A percentile compares a stretch with the other conserved stretches of the same genome.
Evolutionary conservation across 2,797 vertebrate genomes (phyloP).

Genomic region (Pteronotus mesoamericanus): DNA sequence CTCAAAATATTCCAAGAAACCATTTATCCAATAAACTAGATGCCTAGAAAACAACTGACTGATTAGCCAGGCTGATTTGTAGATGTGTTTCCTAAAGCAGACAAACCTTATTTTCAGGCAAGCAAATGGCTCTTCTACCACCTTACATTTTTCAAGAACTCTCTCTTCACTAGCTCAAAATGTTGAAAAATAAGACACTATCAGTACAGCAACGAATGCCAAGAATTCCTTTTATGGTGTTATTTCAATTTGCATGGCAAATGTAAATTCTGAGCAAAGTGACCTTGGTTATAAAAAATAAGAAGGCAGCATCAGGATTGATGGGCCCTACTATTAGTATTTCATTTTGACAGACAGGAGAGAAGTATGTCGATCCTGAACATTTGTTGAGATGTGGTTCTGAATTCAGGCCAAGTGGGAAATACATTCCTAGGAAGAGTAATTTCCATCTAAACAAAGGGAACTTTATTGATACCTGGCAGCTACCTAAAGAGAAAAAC

Average conservation of each 20-base stretch:
- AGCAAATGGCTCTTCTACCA: slow-evolving; percentile 66
- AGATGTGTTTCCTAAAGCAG: slow-evolving; percentile 55
- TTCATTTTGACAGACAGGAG: slow-evolving; percentile 92
- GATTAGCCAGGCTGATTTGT: slow-evolving; percentile 58
- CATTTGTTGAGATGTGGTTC: slow-evolving; percentile 77
- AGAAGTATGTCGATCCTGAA: slow-evolving; percentile 91
- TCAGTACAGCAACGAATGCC: slow-evolving; percentile 46
- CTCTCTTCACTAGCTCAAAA: slow-evolving; percentile 51
- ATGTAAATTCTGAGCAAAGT: slow-evolving; percentile 79
- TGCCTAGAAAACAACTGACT: slow-evolving; percentile 24
- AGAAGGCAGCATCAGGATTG: slow-evolving; percentile 80
- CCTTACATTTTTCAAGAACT: slow-evolving; percentile 64
- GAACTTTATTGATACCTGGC: slow-evolving; percentile 75
- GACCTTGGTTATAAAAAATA: slow-evolving; percentile 82
- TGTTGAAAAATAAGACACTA: slow-evolving; percentile 61
- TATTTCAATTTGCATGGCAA: slow-evolving; percentile 79
- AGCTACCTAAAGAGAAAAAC: slow-evolving; percentile 68
- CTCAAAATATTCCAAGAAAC: slow-evolving; percentile 66
- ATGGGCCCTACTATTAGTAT: slow-evolving; percentile 80
- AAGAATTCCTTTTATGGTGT: slow-evolving; percentile 66
- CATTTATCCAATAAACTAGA: slow-evolving; percentile 61
- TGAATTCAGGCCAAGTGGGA: slow-evolving; percentile 75
- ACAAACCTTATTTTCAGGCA: slow-evolving; percentile 61
- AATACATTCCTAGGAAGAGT: slow-evolving; percentile 78
- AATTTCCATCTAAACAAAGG: slow-evolving; percentile 82